A percentile compares a stretch with the other conserved stretches of the same genome.
Evolutionary conservation across 1,140 invertebrate genomes (phyloP).

Genomic region (honey bee (Apis mellifera)): Amel_HAv3.1 CM009932.2:8672501-8673000

Average conservation of each 20-base stretch:
- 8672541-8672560: conserved; percentile 20
- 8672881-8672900: conserved; percentile 41
- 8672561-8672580: conserved; percentile 27
- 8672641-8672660: background rate
- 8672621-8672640: background rate
- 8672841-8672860: conserved; percentile 39
- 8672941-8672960: conserved; percentile 58
- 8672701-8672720: no score
- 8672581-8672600: background rate
- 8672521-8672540: conserved; percentile 14
- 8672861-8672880: conserved; percentile 27
- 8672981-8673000: conserved; percentile 47
- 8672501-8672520: conserved; percentile 30
- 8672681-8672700: background rate
- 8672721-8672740: no score
- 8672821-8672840: conserved; percentile 19
- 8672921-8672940: conserved; percentile 19
- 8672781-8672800: no score
- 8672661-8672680: background rate
- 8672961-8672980: conserved; percentile 48
- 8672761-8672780: no score
- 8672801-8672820: conserved; percentile 4
- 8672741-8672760: no score
- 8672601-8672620: background rate
- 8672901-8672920: conserved; percentile 17